Evolutionary conservation across 2,888 invertebrate genomes (phyloP), one percentile per base, ranked within the genome.

Genomic region (Pyrocoelia pectoralis): DNA sequence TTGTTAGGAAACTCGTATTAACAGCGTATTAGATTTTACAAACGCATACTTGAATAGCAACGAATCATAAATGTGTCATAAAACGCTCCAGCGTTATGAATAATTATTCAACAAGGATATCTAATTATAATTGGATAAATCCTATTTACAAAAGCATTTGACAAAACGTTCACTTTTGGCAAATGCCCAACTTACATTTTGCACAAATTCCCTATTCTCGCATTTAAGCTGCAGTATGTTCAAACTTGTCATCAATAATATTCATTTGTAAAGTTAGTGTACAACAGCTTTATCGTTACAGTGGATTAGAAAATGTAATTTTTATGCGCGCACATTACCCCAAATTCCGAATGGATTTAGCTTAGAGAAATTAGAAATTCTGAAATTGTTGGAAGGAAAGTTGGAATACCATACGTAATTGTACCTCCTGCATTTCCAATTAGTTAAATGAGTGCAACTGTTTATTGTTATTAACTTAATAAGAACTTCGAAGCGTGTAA

Each of bases 381-480:
- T 33, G 33, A 33, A 24, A 24, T 24, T 6, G 24, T 24, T n/a
- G 24, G 8, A 33, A n/a, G 8, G 10, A 33, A 33, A 33, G 2
- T n/a, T 2, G 33, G 2, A 8, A 33, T n/a, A 33, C 2, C 33
- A 33, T 4, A 2, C n/a, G 8, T 33, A 33, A n/a, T 33, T n/a
- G 33, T 8, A 33, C 9, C 9, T 33, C n/a, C 10, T 33, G 10
- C 46, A 46, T 17, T 15, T 50, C 28, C 18, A 24, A 19, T 33
- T 33, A 33, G 33, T 33, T 33, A 33, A 33, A n/a, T 33, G 28
- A 43, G 24, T 33, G 33, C 33, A 33, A n/a, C 14, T 12, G 12
- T 57, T 50, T 41, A 49, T 40, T 57, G 56, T 38, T 46, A 61
- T 61, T 38, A 56, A 56, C 56, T 38, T 56, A 15, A 10, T 1